phyloP scores from a whole-genome alignment of 2,888 invertebrate species.

The Hirtodrosophila alboralis region DNA sequence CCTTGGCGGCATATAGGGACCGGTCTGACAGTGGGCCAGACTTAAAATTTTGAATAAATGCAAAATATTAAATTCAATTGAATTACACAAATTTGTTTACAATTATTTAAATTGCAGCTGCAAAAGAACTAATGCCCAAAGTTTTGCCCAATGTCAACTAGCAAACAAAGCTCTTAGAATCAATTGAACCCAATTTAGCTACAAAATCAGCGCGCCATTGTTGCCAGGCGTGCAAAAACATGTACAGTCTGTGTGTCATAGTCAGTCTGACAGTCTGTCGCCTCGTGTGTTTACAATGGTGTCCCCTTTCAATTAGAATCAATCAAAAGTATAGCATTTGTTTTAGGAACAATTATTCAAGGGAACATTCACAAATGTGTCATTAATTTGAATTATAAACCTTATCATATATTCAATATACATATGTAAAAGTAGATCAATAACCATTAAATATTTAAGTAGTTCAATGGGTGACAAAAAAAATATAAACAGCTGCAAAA shows the following conservation, averaged over 20 bases:
- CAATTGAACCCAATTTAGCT: constrained; percentile 66
- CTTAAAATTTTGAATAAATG: not conserved
- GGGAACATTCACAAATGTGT: constrained; percentile 12
- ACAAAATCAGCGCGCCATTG: constrained; percentile 54
- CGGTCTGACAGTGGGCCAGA: not conserved
- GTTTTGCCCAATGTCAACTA: constrained; percentile 12
- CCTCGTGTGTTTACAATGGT: not conserved
- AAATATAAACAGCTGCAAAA: constrained; percentile 46
- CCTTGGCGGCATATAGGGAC: constrained; percentile 3
- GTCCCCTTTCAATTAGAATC: constrained; percentile 44
- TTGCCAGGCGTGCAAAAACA: constrained; percentile 67
- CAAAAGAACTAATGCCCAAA: constrained; percentile 16
- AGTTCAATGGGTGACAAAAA: constrained; percentile 5
- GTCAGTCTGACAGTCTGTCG: not conserved
- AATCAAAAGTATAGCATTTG: constrained; percentile 25
- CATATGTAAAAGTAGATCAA: constrained; percentile 28
- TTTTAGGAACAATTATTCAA: constrained; percentile 15
- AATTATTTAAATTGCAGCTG: constrained; percentile 16
- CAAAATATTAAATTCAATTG: constrained; percentile 19
- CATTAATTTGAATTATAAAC: constrained; percentile 14
- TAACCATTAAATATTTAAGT: constrained; percentile 38
- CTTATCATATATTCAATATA: not conserved
- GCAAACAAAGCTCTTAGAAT: constrained; percentile 56
- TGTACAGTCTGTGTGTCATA: constrained; percentile 23
- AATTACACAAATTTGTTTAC: constrained; percentile 2